phyloP scores from a whole-genome alignment of 2,797 vertebrate genomes.

The Myiotriccus ornatus region DNA sequence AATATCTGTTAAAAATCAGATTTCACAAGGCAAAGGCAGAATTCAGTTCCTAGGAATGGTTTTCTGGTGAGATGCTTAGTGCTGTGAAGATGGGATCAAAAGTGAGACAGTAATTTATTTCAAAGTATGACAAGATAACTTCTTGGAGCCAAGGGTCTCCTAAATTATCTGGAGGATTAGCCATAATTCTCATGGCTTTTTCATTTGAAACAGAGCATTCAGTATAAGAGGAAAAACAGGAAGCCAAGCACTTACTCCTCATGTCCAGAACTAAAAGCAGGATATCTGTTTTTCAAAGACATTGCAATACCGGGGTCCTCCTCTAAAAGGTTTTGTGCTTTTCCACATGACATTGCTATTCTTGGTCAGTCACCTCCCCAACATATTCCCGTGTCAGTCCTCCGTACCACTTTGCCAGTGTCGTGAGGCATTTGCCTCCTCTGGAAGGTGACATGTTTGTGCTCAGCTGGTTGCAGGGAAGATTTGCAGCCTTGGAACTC shows the following conservation, averaged over 20 bases:
- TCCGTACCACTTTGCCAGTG: neutral
- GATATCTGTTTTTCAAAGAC: neutral
- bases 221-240: neutral
- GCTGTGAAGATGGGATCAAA: neutral
- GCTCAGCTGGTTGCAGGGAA: neutral
- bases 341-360: neutral
- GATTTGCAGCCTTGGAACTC: neutral
- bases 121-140: neutral
- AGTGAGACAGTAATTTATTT: neutral
- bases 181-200: neutral
- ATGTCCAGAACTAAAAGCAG: neutral
- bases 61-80: neutral
- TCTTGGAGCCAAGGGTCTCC: neutral
- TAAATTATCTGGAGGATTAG: neutral
- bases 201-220: neutral
- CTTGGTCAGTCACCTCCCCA: neutral
- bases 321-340: neutral
- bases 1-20: neutral
- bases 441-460: neutral
- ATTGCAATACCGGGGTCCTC: neutral
- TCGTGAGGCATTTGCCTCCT: neutral
- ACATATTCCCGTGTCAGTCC: rapidly evolving
- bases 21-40: neutral
- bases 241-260: neutral
- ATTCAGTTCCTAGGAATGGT: neutral